Evolutionary conservation across 2,797 vertebrate genomes (phyloP).

Genomic region (Jordanella pulchra): DNA sequence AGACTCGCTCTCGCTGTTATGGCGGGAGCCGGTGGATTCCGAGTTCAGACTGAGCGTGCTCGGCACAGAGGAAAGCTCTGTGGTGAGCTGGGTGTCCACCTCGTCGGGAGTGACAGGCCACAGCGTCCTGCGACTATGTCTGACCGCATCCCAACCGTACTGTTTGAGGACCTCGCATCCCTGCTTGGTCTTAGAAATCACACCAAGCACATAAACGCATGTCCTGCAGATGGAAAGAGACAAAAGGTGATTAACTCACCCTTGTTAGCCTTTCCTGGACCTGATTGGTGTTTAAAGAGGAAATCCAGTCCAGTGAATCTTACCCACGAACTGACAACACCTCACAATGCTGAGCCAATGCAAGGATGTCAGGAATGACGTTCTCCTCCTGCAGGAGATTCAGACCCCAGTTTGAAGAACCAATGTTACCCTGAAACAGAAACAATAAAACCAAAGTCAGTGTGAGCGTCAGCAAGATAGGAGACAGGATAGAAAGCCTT

Average conservation of each 20-base stretch:
- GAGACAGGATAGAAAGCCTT: background rate
- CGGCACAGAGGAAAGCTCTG: conserved; percentile 92
- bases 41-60: conserved; percentile 97
- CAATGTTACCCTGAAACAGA: conserved; percentile 90
- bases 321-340: conserved; percentile 96
- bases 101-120: conserved; percentile 98
- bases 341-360: conserved; percentile 93
- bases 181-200: conserved; percentile 96
- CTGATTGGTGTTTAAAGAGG: background rate
- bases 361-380: conserved; percentile 93
- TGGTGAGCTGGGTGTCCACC: conserved; percentile 86
- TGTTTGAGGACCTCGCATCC: conserved; percentile 95
- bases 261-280: background rate
- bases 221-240: conserved; percentile 59
- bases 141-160: conserved; percentile 93
- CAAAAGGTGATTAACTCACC: background rate
- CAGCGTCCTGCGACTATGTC: conserved; percentile 92
- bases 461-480: background rate
- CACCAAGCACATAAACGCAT: conserved; percentile 85
- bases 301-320: background rate
- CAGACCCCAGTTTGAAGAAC: conserved; percentile 98
- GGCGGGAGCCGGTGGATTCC: conserved; percentile 94
- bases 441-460: background rate
- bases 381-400: conserved; percentile 98
- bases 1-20: conserved; percentile 98